Percentiles rank a stretch among this genome's conserved stretches.
Conservation (phyloP, 2,113 vertebrate species). For the Odontophorus gujanensis region DNA sequence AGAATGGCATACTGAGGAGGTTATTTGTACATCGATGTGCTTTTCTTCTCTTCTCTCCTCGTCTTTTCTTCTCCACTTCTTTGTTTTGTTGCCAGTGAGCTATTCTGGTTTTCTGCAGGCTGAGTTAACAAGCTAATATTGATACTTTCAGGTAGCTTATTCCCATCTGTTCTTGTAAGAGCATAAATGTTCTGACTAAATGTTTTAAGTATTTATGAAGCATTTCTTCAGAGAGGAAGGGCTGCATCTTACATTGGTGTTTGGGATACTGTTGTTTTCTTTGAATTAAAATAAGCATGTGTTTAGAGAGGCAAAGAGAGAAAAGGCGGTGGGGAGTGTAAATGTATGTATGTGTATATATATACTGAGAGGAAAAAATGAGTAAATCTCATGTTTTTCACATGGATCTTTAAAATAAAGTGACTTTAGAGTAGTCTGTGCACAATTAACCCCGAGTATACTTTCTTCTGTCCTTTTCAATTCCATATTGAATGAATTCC, state of each 20-base stretch:
- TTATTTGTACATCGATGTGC: background rate
- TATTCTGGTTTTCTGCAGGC: background rate
- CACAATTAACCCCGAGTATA: background rate
- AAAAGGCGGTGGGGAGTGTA: background rate
- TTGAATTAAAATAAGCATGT: background rate
- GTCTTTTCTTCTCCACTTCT: background rate
- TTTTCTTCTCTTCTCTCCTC: background rate
- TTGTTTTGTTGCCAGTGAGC: background rate
- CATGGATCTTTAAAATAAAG: background rate
- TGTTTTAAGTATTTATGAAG: background rate
- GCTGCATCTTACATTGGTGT: background rate
- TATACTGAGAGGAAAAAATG: background rate
- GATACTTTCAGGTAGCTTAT: background rate
- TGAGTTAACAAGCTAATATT: background rate
- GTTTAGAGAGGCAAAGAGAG: constrained; percentile 2
- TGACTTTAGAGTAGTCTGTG: background rate
- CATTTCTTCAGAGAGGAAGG: background rate
- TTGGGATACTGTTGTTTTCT: background rate
- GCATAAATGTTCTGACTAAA: background rate
- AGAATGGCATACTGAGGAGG: too few relatives aligned
- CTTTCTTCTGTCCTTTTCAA: background rate
- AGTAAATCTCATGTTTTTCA: background rate
- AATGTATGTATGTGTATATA: background rate
- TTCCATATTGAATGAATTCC: background rate
- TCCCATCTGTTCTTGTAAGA: background rate